Evolutionary conservation across 2,797 vertebrate genomes (phyloP).

Genomic region (Sebastes jordani): DNA sequence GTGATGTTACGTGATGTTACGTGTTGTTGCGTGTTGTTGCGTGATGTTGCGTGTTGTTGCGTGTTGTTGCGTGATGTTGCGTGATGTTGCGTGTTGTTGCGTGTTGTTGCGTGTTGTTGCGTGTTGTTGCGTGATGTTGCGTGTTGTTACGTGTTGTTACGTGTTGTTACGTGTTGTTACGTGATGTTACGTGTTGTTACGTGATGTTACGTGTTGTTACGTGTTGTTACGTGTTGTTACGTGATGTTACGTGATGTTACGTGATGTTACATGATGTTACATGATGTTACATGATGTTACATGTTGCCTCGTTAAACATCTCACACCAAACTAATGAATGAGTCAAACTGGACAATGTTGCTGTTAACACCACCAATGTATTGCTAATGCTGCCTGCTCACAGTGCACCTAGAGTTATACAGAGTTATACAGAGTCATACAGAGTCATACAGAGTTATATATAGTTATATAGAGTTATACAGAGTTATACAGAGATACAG

Average conservation of each 20-base stretch:
- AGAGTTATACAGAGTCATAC: too few species aligned
- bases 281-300: too few species aligned
- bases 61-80: too few species aligned
- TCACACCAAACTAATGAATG: not conserved
- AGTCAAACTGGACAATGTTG: not conserved
- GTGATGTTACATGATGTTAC: too few species aligned
- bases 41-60: rapidly evolving
- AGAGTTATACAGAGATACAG: too few species aligned
- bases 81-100: rapidly evolving
- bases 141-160: rapidly evolving
- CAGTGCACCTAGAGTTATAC: too few species aligned
- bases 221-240: rapidly evolving
- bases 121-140: rapidly evolving
- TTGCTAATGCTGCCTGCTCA: conserved; percentile 19
- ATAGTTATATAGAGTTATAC: too few species aligned
- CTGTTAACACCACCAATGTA: not conserved
- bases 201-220: rapidly evolving
- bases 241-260: rapidly evolving
- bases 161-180: rapidly evolving
- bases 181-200: rapidly evolving
- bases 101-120: rapidly evolving
- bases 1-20: too few species aligned
- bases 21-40: rapidly evolving
- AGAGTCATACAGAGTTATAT: too few species aligned
- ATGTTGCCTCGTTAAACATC: too few species aligned